phyloP scores from a whole-genome alignment of 2,888 invertebrate species.

The Drosophila quinaria region DNA sequence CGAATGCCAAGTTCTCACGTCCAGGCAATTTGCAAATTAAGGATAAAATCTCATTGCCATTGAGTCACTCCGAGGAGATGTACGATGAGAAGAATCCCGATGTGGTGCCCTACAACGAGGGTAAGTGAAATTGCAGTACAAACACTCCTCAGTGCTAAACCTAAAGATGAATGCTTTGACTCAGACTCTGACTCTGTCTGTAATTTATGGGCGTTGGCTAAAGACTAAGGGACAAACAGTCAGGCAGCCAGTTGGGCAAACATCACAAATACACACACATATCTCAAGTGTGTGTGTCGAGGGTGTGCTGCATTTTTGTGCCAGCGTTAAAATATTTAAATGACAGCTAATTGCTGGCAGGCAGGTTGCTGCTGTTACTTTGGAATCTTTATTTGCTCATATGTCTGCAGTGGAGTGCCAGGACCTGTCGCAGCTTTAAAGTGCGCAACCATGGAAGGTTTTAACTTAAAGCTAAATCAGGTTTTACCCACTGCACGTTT shows the following conservation, averaged over 20 bases:
- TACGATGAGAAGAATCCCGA: slow-evolving; percentile 96
- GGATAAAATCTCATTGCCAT: slow-evolving; percentile 90
- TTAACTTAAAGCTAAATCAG: slow-evolving; percentile 29
- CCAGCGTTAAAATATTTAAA: slow-evolving; percentile 78
- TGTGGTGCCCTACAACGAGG: slow-evolving; percentile 94
- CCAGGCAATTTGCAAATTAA: slow-evolving; percentile 88
- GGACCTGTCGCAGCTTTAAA: slow-evolving; percentile 1
- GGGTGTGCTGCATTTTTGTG: slow-evolving; percentile 60
- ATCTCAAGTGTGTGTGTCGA: slow-evolving; percentile 14
- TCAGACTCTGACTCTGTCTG: slow-evolving; percentile 26
- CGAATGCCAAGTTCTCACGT: slow-evolving; percentile 87
- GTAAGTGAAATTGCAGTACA: slow-evolving; percentile 86
- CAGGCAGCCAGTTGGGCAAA: slow-evolving; percentile 24
- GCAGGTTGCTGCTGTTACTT: slow-evolving; percentile 21
- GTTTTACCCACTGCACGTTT: slow-evolving; percentile 64
- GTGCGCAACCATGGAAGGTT: slow-evolving; percentile 11
- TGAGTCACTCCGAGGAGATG: slow-evolving; percentile 89
- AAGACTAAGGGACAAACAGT: slow-evolving; percentile 50
- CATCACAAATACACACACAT: slow-evolving; percentile 26
- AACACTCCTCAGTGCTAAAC: neutral
- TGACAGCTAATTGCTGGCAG: slow-evolving; percentile 78
- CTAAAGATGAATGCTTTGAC: slow-evolving; percentile 65
- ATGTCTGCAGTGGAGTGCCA: slow-evolving; percentile 65
- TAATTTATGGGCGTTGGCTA: slow-evolving; percentile 63
- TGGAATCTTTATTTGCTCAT: slow-evolving; percentile 66